Base-by-base conservation (phyloP, 2,797 vertebrate genomes). In the Tapirus indicus region DNA sequence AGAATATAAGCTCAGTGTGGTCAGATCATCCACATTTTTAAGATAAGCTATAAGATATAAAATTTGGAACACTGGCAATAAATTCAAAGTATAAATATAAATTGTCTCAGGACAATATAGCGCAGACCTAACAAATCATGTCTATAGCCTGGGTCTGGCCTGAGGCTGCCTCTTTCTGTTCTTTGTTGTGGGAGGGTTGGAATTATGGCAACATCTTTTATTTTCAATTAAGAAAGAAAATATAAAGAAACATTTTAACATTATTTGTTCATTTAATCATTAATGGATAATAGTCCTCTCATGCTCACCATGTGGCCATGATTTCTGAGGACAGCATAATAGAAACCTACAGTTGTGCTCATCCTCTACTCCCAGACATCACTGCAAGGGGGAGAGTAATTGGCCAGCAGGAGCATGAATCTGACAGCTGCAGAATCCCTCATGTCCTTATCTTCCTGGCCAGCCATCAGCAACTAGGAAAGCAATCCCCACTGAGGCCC, bases 151-250 rank as follows among this genome's bases (percentile, higher is more conserved):
- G 23, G 6, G 35, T 91, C 74, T 49, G 20, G 27, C 60, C 21
- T 1, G 25, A 91, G 71, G 58, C 23, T 32, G 32, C 11, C 7
- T 75, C 62, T 64, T 78, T 47, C 44, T 66, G 17, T 41, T 52
- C 10, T 62, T 54, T 95, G 62, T 79, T 56, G 83, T 52, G 49
- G 11, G 78, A 86, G 41, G 44, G 23, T 35, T 69, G 56, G 7
- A 9, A 54, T n/a, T 52, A 72, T 17, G 47, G 20, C 41, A 23
- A 62, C 14, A 35, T 0, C 8, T n/a, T 91, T 87, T 8, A 47
- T 47, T 83, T 92, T 89, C 18, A 21, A 41, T 32, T 38, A 86
- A 93, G 47, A 78, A 84, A 84, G 69, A 60, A 58, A 47, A 66
- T 29, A n/a, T 11, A 41, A 91, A 84, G 62, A 41, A 16, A 29